phyloP scores from a whole-genome alignment of 2,888 invertebrate species.

The Charanyca ferruginea region DNA sequence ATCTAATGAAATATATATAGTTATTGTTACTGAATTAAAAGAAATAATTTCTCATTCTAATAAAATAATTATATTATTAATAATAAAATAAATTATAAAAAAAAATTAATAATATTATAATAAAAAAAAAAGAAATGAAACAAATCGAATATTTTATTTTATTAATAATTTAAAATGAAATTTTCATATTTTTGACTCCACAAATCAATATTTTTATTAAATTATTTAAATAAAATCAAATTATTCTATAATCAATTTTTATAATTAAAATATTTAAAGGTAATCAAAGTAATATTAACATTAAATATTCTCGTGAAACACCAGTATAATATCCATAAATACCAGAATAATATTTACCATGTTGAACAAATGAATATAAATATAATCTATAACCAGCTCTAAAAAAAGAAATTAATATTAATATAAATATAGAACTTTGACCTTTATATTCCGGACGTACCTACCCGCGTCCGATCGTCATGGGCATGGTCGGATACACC shows the following conservation, averaged over 20 bases:
- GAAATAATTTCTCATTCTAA: conserved; percentile 90
- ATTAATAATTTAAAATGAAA: conserved; percentile 88
- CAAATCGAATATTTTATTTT: conserved; percentile 85
- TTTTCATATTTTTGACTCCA: conserved; percentile 91
- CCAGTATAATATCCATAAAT: conserved; percentile 88
- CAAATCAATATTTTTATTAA: conserved; percentile 93
- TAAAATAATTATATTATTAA: conserved; percentile 85
- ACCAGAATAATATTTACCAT: conserved; percentile 90
- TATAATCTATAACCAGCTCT: conserved; percentile 92
- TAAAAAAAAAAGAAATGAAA: conserved; percentile 87
- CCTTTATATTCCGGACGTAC: no score
- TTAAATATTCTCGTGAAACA: conserved; percentile 90
- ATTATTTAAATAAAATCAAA: conserved; percentile 92
- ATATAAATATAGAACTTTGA: conserved; percentile 88
- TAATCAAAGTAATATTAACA: conserved; percentile 92
- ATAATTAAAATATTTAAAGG: conserved; percentile 92
- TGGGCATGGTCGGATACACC: no score
- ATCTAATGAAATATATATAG: conserved; percentile 92
- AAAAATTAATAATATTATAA: conserved; percentile 82
- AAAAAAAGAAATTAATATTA: conserved; percentile 92
- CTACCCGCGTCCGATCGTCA: no score
- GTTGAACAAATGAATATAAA: conserved; percentile 92
- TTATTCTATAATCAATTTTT: conserved; percentile 87
- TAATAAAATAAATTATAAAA: conserved; percentile 85
- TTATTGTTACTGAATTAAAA: conserved; percentile 86